Base-by-base conservation (phyloP, 2,888 invertebrate species). In the Lasioglossum calceatum region DNA sequence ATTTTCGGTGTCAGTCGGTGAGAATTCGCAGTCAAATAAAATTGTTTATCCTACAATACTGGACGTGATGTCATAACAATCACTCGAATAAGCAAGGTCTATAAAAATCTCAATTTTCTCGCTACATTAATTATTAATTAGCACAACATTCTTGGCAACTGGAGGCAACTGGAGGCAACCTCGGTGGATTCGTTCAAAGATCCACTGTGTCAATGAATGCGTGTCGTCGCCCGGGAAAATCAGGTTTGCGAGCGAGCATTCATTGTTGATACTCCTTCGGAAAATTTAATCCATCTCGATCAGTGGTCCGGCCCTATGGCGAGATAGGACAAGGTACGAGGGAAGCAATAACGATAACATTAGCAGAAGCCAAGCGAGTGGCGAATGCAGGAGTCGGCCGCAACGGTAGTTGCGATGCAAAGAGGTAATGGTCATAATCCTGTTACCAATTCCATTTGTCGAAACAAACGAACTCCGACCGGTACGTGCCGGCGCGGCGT, bases 401-500 rank as follows among this genome's bases (percentile, higher is more conserved):
- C 75, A 76, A 80, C 71, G 84, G 82, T 90, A 88, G 87, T 84
- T 85, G 80, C 88, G 76, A 86, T 81, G 90, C 88, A 88, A 90
- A 87, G 88, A 88, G 88, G 87, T 89, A 92, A 92, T 89, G 87
- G 90, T 91, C 89, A 90, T 91, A 92, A 93, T 92, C 89, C 82
- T 86, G 91, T 93, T 93, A 93, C 86, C 90, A 87, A 85, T 92
- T 90, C 90, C 87, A 91, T 91, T 93, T 92, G 92, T 91, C 88
- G 91, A 90, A 92, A 92, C 91, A 92, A 93, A 93, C 89, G 91
- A 92, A 92, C 87, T 87, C 78, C 87, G 83, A 84, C 80, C 84
- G 79, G 87, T 90, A 92, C 90, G 89, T 90, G 90, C 89, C 32
- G 64, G 64, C 64, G 32, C 81, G 80, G 83, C 79, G 81, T 87